A percentile compares a stretch with the other conserved stretches of the same genome.
phyloP scores from a whole-genome alignment of 2,113 vertebrate genomes.

The Trinectes maculatus region DNA sequence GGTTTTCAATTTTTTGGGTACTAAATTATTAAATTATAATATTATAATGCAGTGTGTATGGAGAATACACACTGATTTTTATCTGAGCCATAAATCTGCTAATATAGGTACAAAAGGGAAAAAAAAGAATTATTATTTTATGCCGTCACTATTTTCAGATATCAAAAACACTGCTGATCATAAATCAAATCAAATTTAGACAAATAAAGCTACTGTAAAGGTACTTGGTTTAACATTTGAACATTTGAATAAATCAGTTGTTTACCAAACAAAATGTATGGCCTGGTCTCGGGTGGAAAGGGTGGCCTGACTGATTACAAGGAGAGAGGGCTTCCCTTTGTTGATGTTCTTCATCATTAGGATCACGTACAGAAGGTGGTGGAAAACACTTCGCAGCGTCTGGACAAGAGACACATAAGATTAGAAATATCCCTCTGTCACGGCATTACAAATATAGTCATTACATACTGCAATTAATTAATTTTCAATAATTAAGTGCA shows the following conservation, averaged over 20 bases:
- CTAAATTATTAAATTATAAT: no score
- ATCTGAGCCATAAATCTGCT: neutral
- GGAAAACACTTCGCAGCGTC: conserved; percentile 83
- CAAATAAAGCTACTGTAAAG: neutral
- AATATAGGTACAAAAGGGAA: neutral
- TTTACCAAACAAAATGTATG: conserved; percentile 90
- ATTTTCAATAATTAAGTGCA: no score
- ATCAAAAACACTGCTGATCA: neutral
- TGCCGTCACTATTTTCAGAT: neutral
- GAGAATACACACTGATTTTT: neutral
- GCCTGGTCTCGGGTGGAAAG: conserved; percentile 82
- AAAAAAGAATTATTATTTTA: neutral
- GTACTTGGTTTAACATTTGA: neutral
- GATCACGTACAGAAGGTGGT: conserved; percentile 84
- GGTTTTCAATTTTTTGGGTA: no score
- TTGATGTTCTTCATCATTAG: conserved; percentile 84
- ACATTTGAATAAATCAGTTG: no score
- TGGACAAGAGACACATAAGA: conserved; percentile 28
- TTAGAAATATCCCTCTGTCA: neutral
- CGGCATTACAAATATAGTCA: no score
- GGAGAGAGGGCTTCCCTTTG: conserved; percentile 52
- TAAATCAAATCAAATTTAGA: neutral
- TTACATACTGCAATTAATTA: no score
- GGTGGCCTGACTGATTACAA: conserved; percentile 71
- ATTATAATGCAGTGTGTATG: no score